Evolutionary conservation across 30 jellyfish, hydroid and myxozoan genomes (phyloP).

Genomic region (Pseudorhiza aurosa): DNA sequence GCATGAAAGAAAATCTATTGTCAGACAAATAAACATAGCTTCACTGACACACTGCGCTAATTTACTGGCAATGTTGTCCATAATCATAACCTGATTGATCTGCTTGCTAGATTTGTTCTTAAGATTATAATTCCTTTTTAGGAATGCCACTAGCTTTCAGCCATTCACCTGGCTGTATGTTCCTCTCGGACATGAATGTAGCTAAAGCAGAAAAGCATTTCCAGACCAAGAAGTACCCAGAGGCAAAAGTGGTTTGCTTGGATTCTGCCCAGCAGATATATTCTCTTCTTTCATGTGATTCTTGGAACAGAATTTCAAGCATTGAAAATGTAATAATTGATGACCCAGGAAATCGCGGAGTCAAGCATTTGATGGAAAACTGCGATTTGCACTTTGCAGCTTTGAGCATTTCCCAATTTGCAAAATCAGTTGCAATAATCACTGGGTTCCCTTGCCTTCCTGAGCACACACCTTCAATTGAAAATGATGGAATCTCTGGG

Average conservation of each 20-base stretch:
- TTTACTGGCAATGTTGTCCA: too few relatives aligned
- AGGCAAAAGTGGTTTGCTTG: conserved; percentile 74
- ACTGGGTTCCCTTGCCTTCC: conserved; percentile 85
- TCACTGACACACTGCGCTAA: too few relatives aligned
- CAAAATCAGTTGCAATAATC: conserved; percentile 73
- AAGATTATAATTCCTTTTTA: too few relatives aligned
- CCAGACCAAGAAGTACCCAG: conserved; percentile 65
- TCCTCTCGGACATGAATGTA: conserved; percentile 64
- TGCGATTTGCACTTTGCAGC: conserved; percentile 78
- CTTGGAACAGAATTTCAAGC: conserved; percentile 23
- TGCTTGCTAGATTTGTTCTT: too few relatives aligned
- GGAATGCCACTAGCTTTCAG: conserved; percentile 80
- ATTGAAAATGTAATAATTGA: conserved; percentile 47
- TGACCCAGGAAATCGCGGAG: conserved; percentile 84
- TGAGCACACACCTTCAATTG: conserved; percentile 63
- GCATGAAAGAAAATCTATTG: too few relatives aligned
- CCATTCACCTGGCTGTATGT: conserved; percentile 89
- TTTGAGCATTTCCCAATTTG: conserved; percentile 62
- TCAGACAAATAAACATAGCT: too few relatives aligned
- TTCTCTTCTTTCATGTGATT: conserved; percentile 61
- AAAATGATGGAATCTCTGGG: conserved; percentile 92
- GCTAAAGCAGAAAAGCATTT: conserved; percentile 38
- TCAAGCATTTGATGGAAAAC: conserved; percentile 30
- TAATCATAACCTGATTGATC: too few relatives aligned
- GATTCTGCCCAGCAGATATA: conserved; percentile 37